A percentile compares a stretch with the other conserved stretches of the same genome.
phyloP scores from a whole-genome alignment of 2,888 invertebrate species.

The Capitulum mitella region DNA sequence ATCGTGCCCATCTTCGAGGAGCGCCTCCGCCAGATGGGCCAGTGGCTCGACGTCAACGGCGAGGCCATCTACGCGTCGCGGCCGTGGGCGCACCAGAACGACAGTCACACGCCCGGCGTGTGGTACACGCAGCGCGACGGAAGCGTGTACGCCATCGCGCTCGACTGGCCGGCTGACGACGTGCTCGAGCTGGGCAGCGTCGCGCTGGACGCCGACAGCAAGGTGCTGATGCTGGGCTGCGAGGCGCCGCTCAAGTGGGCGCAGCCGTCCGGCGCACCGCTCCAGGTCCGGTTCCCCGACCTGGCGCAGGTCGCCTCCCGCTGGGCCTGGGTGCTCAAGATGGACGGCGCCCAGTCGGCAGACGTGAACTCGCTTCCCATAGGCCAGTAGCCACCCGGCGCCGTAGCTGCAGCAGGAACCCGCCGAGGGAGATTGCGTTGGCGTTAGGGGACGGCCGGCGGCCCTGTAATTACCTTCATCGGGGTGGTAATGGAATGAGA shows the following conservation, averaged over 20 bases:
- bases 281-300: slow-evolving; percentile 31
- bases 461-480: no score
- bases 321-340: slow-evolving; percentile 34
- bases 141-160: slow-evolving; percentile 34
- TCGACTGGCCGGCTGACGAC: slow-evolving; percentile 33
- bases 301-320: slow-evolving; percentile 27
- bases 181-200: slow-evolving; percentile 30
- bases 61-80: slow-evolving; percentile 71
- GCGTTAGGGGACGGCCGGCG: no score
- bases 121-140: slow-evolving; percentile 35
- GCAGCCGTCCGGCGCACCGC: neutral
- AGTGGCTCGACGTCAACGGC: slow-evolving; percentile 75
- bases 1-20: slow-evolving; percentile 82
- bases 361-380: neutral
- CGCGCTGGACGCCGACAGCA: slow-evolving; percentile 24
- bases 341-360: slow-evolving; percentile 25
- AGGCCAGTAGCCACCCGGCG: neutral
- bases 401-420: no score
- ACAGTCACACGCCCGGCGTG: slow-evolving; percentile 54
- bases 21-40: slow-evolving; percentile 65
- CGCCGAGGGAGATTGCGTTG: no score
- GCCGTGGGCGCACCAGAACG: slow-evolving; percentile 78
- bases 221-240: slow-evolving; percentile 31
- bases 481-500: no score
- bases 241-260: slow-evolving; percentile 16